Conservation (phyloP, 2,797 vertebrate genomes). For the Fundulus diaphanus region DNA sequence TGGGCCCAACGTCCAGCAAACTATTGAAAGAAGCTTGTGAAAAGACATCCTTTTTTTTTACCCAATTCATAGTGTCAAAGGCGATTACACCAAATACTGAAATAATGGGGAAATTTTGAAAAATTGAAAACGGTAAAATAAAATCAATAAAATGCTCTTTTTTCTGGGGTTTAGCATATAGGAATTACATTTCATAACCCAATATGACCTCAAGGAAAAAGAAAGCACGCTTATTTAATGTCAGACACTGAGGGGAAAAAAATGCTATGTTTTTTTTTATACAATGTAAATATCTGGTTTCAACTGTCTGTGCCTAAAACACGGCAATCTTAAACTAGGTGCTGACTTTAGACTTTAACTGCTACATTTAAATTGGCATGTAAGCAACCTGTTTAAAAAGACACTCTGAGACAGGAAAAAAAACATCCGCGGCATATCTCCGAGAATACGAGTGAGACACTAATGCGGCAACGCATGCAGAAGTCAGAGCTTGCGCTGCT, state of each 20-base stretch:
- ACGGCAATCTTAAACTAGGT: conserved; percentile 32
- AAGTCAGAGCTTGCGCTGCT: conserved; percentile 58
- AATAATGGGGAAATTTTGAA: no score
- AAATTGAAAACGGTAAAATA: background rate
- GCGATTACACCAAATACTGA: no score
- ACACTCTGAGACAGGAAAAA: conserved; percentile 12
- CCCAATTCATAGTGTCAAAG: no score
- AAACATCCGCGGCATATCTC: conserved; percentile 39
- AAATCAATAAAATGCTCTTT: background rate
- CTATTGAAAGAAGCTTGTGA: no score
- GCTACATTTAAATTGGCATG: conserved; percentile 51
- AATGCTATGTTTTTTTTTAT: background rate
- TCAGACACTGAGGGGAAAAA: background rate
- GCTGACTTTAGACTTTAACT: conserved; percentile 45
- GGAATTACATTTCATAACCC: background rate
- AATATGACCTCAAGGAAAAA: background rate
- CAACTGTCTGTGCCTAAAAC: conserved; percentile 14
- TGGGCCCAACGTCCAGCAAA: no score
- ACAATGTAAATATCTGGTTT: background rate
- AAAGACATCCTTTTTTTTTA: no score
- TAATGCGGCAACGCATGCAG: conserved; percentile 51
- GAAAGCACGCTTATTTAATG: background rate
- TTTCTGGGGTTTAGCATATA: background rate
- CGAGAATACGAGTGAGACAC: conserved; percentile 65
- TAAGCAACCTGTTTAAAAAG: conserved; percentile 57